Evolutionary conservation across 2,888 invertebrate species (phyloP), one percentile per base, ranked within the genome.

Genomic region (Drosophila atripex): DNA sequence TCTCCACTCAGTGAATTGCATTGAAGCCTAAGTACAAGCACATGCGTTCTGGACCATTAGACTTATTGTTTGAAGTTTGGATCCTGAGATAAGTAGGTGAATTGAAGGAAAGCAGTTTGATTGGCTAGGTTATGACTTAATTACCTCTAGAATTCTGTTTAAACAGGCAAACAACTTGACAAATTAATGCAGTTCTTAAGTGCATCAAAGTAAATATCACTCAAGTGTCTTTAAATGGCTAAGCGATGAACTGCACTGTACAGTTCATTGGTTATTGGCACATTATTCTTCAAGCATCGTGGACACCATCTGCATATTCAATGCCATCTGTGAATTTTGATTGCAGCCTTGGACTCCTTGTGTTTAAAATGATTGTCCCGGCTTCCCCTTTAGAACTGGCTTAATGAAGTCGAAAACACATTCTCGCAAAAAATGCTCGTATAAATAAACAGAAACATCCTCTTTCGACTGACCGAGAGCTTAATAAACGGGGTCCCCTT

Each of bases 361-460:
- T 38, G 38, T 35, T 43, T 21, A 7, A 57, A 51, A 35, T 51
- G 14, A 57, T 50, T 39, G 56, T 55, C 21, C 69, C 57, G 61
- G 61, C 63, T 54, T 58, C 54, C 43, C 32, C 46, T 21, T 52
- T 60, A 58, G 68, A 72, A 64, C 50, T 56, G 51, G 66, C 68
- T 73, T 65, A 83, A 74, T 70, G 74, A 84, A 71, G 72, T 60
- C 69, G 54, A 73, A 70, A 65, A 68, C 75, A 58, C 25, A 54
- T 52, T 71, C 54, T 53, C 60, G 55, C 63, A 38, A 25, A 57
- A 52, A 55, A 47, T 18, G 38, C 0, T 55, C 64, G 52, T 57
- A 64, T 56, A 78, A 78, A 79, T 71, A 80, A 82, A 84, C 75
- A 49, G 68, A 55, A 51, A 79, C 82, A 80, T 82, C 82, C 82